These are phyloP conservation scores for Lasiurus borealis DNA, from an alignment of 2,113 vertebrate species.

Conservation along the genomic window DNA sequence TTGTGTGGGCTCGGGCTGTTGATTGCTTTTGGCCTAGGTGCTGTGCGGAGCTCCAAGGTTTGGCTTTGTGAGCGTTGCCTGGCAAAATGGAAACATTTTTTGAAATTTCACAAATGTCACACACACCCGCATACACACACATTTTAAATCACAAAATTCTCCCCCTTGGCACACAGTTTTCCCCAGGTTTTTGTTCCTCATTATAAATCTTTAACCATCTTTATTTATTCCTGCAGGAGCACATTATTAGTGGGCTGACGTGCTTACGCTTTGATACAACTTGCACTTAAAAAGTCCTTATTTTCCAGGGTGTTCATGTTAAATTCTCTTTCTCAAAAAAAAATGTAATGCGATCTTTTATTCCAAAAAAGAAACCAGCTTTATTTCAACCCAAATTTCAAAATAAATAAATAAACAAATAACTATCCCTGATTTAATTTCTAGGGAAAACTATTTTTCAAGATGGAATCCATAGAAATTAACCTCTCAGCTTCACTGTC, in stretches of 20 bases:
- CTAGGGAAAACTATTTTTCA: conserved; percentile 50
- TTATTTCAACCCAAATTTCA: conserved; percentile 59
- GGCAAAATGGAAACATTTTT: conserved; percentile 83
- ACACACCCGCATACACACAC: conserved; percentile 70
- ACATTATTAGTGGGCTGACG: not conserved
- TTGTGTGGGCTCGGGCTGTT: conserved; percentile 80
- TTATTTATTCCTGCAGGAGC: conserved; percentile 21
- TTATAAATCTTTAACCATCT: conserved; percentile 68
- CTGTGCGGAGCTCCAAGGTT: conserved; percentile 76
- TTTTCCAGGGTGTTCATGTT: not conserved
- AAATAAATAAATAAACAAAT: not conserved
- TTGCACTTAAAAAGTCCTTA: conserved; percentile 26
- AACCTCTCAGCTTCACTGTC: not conserved
- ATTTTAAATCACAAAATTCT: conserved; percentile 78
- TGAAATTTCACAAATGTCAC: conserved; percentile 83
- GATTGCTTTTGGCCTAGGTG: conserved; percentile 84
- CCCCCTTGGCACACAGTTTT: conserved; percentile 67
- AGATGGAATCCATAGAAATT: conserved; percentile 1
- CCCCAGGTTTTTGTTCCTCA: conserved; percentile 63
- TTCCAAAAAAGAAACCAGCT: conserved; percentile 52
- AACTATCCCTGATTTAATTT: conserved; percentile 51
- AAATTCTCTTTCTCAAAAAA: conserved; percentile 33
- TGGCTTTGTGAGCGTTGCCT: conserved; percentile 78
- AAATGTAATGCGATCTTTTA: conserved; percentile 49
- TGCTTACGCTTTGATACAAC: conserved; percentile 59